Evolutionary conservation across 2,888 invertebrate genomes (phyloP).

Genomic region (Glaucopsyche alexis): DNA sequence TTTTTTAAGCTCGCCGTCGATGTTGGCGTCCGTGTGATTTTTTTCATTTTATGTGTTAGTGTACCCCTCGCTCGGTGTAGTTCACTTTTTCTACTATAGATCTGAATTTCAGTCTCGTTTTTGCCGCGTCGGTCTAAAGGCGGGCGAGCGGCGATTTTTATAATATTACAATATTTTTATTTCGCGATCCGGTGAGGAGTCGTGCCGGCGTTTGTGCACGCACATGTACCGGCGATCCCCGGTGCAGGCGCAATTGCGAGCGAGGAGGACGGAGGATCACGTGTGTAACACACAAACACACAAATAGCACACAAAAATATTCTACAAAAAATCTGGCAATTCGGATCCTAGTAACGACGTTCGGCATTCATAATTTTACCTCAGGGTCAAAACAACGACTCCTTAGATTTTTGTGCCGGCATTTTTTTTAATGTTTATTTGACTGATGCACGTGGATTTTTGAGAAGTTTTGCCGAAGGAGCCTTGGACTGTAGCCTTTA

Average conservation of each 20-base stretch:
- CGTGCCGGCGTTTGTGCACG: slow-evolving; percentile 62
- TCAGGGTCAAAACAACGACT: slow-evolving; percentile 76
- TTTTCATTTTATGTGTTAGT: slow-evolving; percentile 80
- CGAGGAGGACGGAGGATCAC: slow-evolving; percentile 68
- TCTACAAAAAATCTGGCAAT: slow-evolving; percentile 76
- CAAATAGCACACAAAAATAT: slow-evolving; percentile 76
- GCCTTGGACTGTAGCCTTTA: slow-evolving; percentile 76
- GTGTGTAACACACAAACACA: slow-evolving; percentile 69
- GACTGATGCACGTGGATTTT: slow-evolving; percentile 69
- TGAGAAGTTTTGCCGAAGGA: slow-evolving; percentile 65
- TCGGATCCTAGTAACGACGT: slow-evolving; percentile 76
- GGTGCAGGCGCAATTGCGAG: slow-evolving; percentile 67
- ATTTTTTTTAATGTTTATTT: slow-evolving; percentile 73
- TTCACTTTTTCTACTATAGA: slow-evolving; percentile 82
- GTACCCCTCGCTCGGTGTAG: slow-evolving; percentile 79
- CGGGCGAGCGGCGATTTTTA: slow-evolving; percentile 73
- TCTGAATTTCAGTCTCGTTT: slow-evolving; percentile 81
- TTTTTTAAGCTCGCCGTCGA: slow-evolving; percentile 74
- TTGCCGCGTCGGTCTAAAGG: slow-evolving; percentile 80
- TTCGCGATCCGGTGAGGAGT: slow-evolving; percentile 51
- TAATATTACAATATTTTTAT: slow-evolving; percentile 74
- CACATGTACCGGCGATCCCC: slow-evolving; percentile 62
- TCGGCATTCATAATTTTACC: slow-evolving; percentile 77
- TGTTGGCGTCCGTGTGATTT: slow-evolving; percentile 77
- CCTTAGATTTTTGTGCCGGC: slow-evolving; percentile 43